phyloP scores from a whole-genome alignment of 1,140 invertebrate genomes.

The Trigoniulus corallinus region DNA sequence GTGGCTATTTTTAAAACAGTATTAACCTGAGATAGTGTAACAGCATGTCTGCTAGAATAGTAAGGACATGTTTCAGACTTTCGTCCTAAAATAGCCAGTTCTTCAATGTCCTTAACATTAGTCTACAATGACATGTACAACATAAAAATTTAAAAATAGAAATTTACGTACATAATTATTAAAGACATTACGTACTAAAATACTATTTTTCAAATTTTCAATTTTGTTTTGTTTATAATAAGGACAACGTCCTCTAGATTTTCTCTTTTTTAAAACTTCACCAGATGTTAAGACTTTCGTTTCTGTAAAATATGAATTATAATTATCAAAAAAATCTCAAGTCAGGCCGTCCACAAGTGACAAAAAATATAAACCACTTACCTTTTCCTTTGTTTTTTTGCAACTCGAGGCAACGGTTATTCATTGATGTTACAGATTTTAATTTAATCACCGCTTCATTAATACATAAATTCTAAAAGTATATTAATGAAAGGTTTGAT shows the following conservation, averaged over 20 bases:
- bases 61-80: constrained; percentile 70
- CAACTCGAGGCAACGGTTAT: constrained; percentile 83
- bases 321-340: neutral
- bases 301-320: constrained; percentile 13
- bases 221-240: constrained; percentile 47
- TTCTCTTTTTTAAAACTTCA: constrained; percentile 31
- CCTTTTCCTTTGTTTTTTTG: constrained; percentile 46
- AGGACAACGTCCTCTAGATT: constrained; percentile 44
- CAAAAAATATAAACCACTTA: constrained; percentile 1
- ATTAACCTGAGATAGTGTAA: constrained; percentile 55
- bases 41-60: constrained; percentile 63
- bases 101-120: constrained; percentile 73
- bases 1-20: too few relatives aligned
- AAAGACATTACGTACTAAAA: constrained; percentile 8
- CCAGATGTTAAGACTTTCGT: constrained; percentile 40
- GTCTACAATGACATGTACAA: constrained; percentile 14
- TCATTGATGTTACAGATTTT: constrained; percentile 63
- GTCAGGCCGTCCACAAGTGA: neutral
- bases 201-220: constrained; percentile 18
- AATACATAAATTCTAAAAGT: constrained; percentile 65
- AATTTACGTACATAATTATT: constrained; percentile 30
- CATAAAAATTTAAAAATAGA: too few relatives aligned
- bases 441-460: constrained; percentile 63
- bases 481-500: constrained; percentile 2
- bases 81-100: constrained; percentile 51